Evolutionary conservation across 2,888 invertebrate species (phyloP).

Genomic region (Apodemia mormo): DNA sequence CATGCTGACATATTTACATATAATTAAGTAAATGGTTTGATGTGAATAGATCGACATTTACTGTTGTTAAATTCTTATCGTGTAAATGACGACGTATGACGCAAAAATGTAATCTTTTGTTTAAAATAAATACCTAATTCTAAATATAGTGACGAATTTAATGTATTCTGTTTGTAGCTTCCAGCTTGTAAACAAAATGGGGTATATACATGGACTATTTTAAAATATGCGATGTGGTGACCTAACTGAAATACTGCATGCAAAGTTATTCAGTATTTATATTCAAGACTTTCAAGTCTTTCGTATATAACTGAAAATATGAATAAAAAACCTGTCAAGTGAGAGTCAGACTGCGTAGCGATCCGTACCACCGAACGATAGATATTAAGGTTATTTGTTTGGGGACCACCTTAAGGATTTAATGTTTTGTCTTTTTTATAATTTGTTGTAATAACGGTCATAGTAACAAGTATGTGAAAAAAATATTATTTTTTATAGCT

Average conservation of each 20-base stretch:
- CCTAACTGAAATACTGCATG: slow-evolving; percentile 7
- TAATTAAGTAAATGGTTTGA: background rate
- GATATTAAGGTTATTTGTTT: no score
- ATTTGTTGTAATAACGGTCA: no score
- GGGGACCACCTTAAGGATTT: no score
- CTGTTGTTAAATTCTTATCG: background rate
- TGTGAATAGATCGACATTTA: background rate
- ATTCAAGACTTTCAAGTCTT: slow-evolving; percentile 9
- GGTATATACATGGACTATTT: background rate
- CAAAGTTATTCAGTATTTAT: slow-evolving; percentile 15
- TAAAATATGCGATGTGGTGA: background rate
- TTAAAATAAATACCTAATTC: background rate
- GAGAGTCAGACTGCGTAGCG: no score
- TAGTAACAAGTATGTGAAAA: no score
- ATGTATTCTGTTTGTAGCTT: background rate
- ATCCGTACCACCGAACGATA: no score
- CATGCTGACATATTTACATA: slow-evolving; percentile 3
- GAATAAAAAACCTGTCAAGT: background rate
- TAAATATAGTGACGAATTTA: background rate
- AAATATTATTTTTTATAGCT: no score
- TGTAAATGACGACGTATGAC: background rate
- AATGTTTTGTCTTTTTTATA: no score
- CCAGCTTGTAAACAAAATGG: slow-evolving; percentile 5
- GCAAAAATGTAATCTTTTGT: background rate
- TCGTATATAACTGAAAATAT: slow-evolving; percentile 8